These are phyloP conservation scores for Tarsius wallacei DNA, from an alignment of 2,797 vertebrate genomes.

Conservation along the genomic window DNA sequence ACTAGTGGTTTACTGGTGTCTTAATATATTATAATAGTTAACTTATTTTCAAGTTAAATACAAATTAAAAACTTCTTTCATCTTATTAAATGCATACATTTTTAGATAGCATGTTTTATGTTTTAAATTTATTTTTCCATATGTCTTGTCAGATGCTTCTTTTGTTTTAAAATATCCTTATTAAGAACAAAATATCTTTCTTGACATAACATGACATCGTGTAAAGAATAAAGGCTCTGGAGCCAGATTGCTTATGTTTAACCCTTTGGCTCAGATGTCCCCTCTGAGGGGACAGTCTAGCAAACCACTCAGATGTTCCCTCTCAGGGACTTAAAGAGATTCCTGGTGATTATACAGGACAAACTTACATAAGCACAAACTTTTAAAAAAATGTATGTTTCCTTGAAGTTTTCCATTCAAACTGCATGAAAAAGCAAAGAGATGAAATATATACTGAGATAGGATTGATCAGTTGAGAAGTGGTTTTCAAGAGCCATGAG, in stretches of 20 bases:
- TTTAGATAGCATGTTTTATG: conserved; percentile 62
- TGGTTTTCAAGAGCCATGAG: no score
- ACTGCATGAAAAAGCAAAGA: no score
- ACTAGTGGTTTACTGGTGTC: neutral
- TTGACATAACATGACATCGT: neutral
- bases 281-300: no score
- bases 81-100: conserved; percentile 36
- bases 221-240: conserved; percentile 10
- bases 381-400: no score
- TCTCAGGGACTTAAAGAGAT: no score
- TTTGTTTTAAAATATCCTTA: conserved; percentile 53
- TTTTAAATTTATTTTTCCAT: conserved; percentile 66
- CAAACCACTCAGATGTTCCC: no score
- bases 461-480: no score
- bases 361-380: no score
- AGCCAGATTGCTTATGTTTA: conserved; percentile 40
- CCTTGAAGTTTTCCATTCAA: no score
- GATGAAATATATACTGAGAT: no score
- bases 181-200: conserved; percentile 6
- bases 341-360: no score
- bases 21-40: neutral
- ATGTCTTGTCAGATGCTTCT: neutral
- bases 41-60: conserved; percentile 57
- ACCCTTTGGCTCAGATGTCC: neutral
- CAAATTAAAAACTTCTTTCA: conserved; percentile 44